Conservation (phyloP, 2,797 vertebrate species). For the Zenarchopterus dispar region DNA sequence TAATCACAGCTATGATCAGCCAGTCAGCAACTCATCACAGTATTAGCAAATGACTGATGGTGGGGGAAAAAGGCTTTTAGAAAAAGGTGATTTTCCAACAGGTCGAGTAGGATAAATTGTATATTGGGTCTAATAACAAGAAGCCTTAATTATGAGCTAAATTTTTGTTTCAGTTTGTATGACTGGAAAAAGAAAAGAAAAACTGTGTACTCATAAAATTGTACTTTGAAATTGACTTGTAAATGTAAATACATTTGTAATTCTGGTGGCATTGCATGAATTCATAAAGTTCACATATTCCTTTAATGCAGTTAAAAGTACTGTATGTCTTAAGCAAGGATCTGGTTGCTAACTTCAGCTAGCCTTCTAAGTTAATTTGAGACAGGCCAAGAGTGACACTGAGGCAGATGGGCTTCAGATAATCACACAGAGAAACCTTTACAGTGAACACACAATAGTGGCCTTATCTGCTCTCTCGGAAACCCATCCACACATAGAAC, state of each 20-base stretch:
- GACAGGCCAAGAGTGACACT: slow-evolving; percentile 47
- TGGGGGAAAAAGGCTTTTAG: slow-evolving; percentile 33
- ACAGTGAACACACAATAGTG: slow-evolving; percentile 14
- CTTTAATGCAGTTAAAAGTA: slow-evolving; percentile 42
- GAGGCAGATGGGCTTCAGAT: slow-evolving; percentile 64
- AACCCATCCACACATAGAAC: slow-evolving; percentile 50
- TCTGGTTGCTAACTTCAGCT: slow-evolving; percentile 56
- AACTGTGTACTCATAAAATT: background rate
- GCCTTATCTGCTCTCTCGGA: slow-evolving; percentile 57
- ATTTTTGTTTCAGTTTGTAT: slow-evolving; percentile 31
- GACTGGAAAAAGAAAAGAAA: slow-evolving; percentile 7
- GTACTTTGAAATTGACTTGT: slow-evolving; percentile 1
- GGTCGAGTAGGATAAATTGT: slow-evolving; percentile 22
- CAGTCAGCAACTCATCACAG: slow-evolving; percentile 16
- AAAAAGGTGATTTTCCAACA: slow-evolving; percentile 29
- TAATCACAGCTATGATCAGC: slow-evolving; percentile 34
- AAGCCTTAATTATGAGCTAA: slow-evolving; percentile 44
- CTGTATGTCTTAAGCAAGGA: slow-evolving; percentile 47
- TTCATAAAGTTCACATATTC: slow-evolving; percentile 27
- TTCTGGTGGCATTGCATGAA: slow-evolving; percentile 7
- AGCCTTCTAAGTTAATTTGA: slow-evolving; percentile 52
- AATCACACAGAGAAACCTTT: slow-evolving; percentile 11
- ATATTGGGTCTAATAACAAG: slow-evolving; percentile 35
- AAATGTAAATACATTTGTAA: background rate
- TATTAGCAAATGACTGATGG: slow-evolving; percentile 31